phyloP scores from a whole-genome alignment of 2,888 invertebrate species.

The Drosophila imparisetae region DNA sequence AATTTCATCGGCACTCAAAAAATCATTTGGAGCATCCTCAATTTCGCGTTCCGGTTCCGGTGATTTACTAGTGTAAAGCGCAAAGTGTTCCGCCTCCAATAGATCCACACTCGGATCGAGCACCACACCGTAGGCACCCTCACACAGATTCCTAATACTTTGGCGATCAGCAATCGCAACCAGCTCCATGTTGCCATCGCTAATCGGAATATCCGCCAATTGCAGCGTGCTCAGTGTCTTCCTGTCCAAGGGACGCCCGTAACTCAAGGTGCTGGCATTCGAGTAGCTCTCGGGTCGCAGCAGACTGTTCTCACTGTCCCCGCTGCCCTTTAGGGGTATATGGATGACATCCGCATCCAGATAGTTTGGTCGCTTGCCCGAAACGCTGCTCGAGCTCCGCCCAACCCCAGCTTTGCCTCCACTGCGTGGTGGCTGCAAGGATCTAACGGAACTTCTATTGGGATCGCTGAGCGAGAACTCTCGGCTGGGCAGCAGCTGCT shows the following conservation, averaged over 20 bases:
- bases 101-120: conserved; percentile 87
- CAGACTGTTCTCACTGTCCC: conserved; percentile 85
- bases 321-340: conserved; percentile 88
- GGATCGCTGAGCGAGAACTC: conserved; percentile 79
- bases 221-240: conserved; percentile 84
- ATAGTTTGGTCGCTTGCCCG: conserved; percentile 86
- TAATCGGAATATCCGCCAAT: conserved; percentile 84
- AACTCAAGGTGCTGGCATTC: conserved; percentile 82
- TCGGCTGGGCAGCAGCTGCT: conserved; percentile 80
- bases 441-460: conserved; percentile 82
- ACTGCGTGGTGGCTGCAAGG: conserved; percentile 80
- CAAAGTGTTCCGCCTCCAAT: conserved; percentile 94
- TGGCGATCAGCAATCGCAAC: conserved; percentile 86
- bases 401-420: conserved; percentile 86
- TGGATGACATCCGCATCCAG: conserved; percentile 88
- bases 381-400: conserved; percentile 87
- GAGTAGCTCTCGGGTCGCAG: conserved; percentile 85
- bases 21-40: conserved; percentile 88
- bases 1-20: conserved; percentile 85
- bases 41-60: conserved; percentile 91
- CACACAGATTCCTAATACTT: conserved; percentile 84
- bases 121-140: conserved; percentile 83
- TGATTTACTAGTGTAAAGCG: conserved; percentile 93
- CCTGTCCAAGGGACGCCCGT: conserved; percentile 83
- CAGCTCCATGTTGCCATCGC: conserved; percentile 86